A percentile compares a stretch with the other conserved stretches of the same genome.
These are phyloP conservation scores for Pilophorus perplexus DNA, from an alignment of 2,888 invertebrate species.

Conservation along the genomic window DNA sequence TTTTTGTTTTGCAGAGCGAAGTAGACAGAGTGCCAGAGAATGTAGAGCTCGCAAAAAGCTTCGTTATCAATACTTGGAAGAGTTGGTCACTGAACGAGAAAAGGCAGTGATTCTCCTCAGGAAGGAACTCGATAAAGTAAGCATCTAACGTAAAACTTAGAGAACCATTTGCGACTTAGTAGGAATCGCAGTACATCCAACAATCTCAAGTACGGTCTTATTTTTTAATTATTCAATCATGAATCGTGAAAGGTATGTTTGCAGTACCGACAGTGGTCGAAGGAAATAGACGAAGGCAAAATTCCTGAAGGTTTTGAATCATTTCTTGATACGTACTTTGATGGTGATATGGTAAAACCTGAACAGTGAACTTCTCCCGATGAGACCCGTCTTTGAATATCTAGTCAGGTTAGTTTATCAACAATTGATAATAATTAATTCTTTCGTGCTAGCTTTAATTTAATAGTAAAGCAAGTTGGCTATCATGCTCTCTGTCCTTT, in stretches of 20 bases:
- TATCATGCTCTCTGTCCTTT: too few relatives aligned
- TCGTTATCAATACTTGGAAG: constrained; percentile 94
- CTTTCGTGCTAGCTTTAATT: not conserved
- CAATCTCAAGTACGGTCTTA: too few relatives aligned
- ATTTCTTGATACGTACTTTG: constrained; percentile 59
- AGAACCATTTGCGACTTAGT: too few relatives aligned
- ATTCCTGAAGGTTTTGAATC: constrained; percentile 76
- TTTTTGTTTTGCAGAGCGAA: constrained; percentile 67
- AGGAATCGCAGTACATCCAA: too few relatives aligned
- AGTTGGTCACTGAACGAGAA: constrained; percentile 88
- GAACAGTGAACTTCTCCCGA: not conserved
- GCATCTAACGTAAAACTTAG: too few relatives aligned
- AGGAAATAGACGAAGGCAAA: constrained; percentile 75
- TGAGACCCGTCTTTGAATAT: not conserved
- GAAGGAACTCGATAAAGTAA: constrained; percentile 85
- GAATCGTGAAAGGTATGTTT: too few relatives aligned
- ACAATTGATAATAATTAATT: not conserved
- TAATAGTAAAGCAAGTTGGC: too few relatives aligned
- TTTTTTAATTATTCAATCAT: too few relatives aligned
- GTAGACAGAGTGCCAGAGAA: constrained; percentile 94
- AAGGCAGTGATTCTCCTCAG: constrained; percentile 84
- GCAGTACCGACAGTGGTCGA: constrained; percentile 77
- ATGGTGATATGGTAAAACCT: constrained; percentile 6
- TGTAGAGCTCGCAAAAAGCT: constrained; percentile 95
- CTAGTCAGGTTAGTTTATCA: constrained; percentile 13